phyloP scores from a whole-genome alignment of 2,113 vertebrate genomes.

The Engraulis encrasicolus region DNA sequence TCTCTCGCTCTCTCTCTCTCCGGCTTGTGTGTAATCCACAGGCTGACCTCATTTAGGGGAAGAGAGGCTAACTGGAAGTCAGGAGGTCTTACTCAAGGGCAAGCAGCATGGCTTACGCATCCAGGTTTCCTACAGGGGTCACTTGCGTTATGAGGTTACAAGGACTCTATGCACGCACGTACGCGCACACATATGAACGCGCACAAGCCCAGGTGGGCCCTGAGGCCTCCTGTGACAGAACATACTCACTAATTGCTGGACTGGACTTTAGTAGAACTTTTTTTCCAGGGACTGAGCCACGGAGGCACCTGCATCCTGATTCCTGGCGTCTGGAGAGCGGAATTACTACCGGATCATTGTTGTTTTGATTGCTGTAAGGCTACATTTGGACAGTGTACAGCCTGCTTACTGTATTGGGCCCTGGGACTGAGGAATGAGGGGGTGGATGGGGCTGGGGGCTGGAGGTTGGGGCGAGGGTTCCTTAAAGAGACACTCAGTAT shows the following conservation, averaged over 20 bases:
- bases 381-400: background rate
- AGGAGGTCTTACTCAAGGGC: background rate
- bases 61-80: constrained; percentile 8
- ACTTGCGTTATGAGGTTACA: background rate
- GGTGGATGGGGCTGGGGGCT: background rate
- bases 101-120: background rate
- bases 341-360: background rate
- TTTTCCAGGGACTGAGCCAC: background rate
- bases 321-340: background rate
- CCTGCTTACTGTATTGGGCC: background rate
- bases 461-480: too few species aligned
- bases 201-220: background rate
- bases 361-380: background rate
- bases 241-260: background rate
- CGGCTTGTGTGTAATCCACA: background rate
- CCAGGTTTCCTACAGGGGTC: background rate
- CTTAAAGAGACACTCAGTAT: too few species aligned
- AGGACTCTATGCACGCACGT: background rate
- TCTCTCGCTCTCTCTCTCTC: background rate
- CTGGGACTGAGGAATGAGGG: background rate
- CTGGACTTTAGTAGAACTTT: background rate
- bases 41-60: background rate
- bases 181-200: too few species aligned
- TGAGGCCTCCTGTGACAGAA: background rate
- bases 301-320: background rate